Evolutionary conservation across 2,797 vertebrate genomes (phyloP).

Genomic region (Myotis findleyi): DNA sequence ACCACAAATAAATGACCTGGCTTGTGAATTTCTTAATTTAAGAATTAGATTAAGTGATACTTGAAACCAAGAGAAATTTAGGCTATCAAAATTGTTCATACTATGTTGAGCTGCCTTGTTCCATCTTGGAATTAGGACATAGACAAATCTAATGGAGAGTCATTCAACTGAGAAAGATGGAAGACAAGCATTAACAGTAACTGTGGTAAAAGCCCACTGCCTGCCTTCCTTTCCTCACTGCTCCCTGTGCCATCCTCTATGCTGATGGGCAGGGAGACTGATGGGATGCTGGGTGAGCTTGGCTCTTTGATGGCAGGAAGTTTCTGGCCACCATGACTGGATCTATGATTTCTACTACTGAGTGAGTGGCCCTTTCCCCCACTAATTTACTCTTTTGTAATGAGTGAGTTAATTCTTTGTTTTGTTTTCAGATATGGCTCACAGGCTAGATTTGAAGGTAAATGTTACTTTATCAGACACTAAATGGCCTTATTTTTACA

Average conservation of each 20-base stretch:
- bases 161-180: neutral
- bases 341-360: constrained; percentile 1
- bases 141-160: neutral
- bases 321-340: neutral
- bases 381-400: neutral
- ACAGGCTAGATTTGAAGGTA: neutral
- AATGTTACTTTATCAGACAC: constrained; percentile 9
- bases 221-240: rapidly evolving
- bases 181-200: neutral
- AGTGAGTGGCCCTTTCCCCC: neutral
- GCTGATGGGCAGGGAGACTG: neutral
- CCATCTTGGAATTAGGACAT: neutral
- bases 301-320: neutral
- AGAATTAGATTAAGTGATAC: neutral
- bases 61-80: neutral
- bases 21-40: constrained; percentile 37
- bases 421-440: neutral
- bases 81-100: neutral
- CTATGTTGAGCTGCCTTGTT: neutral
- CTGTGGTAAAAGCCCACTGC: rapidly evolving
- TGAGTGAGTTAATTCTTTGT: neutral
- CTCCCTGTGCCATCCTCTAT: rapidly evolving
- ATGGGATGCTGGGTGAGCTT: no score
- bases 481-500: constrained; percentile 12
- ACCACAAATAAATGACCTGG: neutral